These are phyloP conservation scores for Drosophila imparisetae DNA, from an alignment of 2,888 invertebrate species.

Conservation along the genomic window DNA sequence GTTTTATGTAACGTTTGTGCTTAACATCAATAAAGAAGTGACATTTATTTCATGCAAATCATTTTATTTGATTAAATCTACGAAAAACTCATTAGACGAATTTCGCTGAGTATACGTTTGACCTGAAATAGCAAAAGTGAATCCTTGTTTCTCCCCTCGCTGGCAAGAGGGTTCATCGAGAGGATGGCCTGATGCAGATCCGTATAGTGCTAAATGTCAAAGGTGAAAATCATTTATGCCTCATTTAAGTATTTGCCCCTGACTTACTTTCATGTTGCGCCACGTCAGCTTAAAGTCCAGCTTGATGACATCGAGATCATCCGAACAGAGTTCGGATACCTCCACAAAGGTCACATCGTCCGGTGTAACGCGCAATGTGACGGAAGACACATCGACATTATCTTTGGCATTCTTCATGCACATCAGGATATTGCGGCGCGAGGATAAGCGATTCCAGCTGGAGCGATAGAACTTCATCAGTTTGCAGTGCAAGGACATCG, in stretches of 20 bases:
- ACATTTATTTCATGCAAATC: slow-evolving; percentile 22
- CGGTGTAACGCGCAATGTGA: slow-evolving; percentile 74
- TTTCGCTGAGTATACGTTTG: slow-evolving; percentile 59
- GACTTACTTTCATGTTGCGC: slow-evolving; percentile 79
- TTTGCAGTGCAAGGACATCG: slow-evolving; percentile 75
- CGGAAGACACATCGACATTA: slow-evolving; percentile 31
- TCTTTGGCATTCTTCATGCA: slow-evolving; percentile 67
- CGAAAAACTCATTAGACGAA: slow-evolving; percentile 72
- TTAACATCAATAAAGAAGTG: slow-evolving; percentile 17
- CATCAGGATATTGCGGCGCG: slow-evolving; percentile 75
- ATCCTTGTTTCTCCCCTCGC: slow-evolving; percentile 65
- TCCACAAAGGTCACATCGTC: slow-evolving; percentile 80
- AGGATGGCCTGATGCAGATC: slow-evolving; percentile 79
- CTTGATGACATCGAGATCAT: slow-evolving; percentile 66
- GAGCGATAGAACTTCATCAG: slow-evolving; percentile 77
- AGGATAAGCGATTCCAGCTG: slow-evolving; percentile 82
- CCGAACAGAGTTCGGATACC: slow-evolving; percentile 75
- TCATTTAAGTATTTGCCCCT: no score
- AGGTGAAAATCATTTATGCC: no score
- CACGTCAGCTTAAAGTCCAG: slow-evolving; percentile 75
- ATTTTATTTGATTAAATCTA: slow-evolving; percentile 40
- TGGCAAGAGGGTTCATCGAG: slow-evolving; percentile 64
- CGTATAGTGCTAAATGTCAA: slow-evolving; percentile 61
- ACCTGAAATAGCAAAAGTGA: slow-evolving; percentile 62
- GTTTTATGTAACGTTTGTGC: not conserved